A percentile compares a stretch with the other conserved stretches of the same genome.
Conservation (phyloP, 2,888 invertebrate genomes). For the Altica lythri region DNA sequence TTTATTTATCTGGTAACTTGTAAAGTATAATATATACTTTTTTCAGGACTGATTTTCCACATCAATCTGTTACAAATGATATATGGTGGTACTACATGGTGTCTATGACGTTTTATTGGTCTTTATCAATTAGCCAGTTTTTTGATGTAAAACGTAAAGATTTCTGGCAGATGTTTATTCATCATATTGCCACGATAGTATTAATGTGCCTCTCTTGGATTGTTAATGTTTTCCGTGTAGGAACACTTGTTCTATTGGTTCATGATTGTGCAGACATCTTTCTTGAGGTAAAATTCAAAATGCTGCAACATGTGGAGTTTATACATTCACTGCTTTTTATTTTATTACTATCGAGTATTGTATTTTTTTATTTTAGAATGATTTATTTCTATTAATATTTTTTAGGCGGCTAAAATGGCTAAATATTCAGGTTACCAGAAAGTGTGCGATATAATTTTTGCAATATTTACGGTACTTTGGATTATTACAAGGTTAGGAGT, state of each 20-base stretch:
- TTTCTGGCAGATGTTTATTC: constrained; percentile 98
- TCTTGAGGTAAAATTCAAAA: constrained; percentile 80
- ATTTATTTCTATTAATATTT: constrained; percentile 8
- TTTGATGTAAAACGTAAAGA: constrained; percentile 92
- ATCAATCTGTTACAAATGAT: constrained; percentile 77
- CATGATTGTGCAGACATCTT: constrained; percentile 92
- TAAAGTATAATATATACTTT: background rate
- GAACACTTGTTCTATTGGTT: constrained; percentile 83
- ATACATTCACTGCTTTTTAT: no score
- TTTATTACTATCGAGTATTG: no score
- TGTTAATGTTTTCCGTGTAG: constrained; percentile 89
- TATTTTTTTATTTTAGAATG: background rate
- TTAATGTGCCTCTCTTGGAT: constrained; percentile 94
- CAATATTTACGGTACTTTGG: constrained; percentile 89
- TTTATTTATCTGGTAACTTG: background rate
- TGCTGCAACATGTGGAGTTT: no score
- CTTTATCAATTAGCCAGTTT: constrained; percentile 89
- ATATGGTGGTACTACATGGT: constrained; percentile 98
- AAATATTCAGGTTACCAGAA: constrained; percentile 91
- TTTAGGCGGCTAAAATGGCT: constrained; percentile 89
- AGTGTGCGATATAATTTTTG: constrained; percentile 85
- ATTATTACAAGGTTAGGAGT: constrained; percentile 86
- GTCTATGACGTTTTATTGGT: constrained; percentile 94
- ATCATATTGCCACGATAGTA: constrained; percentile 91
- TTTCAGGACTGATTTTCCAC: constrained; percentile 59